Conservation (phyloP, 2,797 vertebrate genomes). For the Varecia variegata region DNA sequence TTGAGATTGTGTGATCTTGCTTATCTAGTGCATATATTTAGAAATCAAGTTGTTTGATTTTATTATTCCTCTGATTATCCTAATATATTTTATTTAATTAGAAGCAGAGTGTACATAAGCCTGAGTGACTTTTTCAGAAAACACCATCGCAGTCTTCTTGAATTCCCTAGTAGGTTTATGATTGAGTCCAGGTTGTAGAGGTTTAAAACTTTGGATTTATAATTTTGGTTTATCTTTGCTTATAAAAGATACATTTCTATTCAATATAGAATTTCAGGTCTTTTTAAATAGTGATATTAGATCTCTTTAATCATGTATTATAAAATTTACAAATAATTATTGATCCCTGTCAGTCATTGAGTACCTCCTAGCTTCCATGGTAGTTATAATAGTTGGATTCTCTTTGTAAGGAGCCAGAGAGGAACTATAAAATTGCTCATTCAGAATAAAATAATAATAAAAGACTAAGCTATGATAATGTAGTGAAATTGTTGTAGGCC, state of each 20-base stretch:
- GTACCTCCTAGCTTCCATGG: background rate
- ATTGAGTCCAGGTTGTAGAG: background rate
- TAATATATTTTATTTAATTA: background rate
- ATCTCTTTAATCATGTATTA: background rate
- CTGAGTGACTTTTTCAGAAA: background rate
- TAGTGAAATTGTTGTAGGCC: background rate
- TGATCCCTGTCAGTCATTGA: background rate
- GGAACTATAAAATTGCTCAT: background rate
- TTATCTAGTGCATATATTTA: background rate
- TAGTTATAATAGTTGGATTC: background rate
- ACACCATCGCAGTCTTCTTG: background rate
- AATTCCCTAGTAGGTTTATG: background rate
- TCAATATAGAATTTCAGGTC: background rate
- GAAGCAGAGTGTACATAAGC: background rate
- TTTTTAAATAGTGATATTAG: background rate
- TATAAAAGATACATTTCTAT: background rate
- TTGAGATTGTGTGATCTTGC: background rate
- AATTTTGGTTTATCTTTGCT: background rate
- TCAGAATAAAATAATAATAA: fast-evolving
- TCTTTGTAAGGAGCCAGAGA: background rate
- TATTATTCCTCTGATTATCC: background rate
- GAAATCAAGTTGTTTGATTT: background rate
- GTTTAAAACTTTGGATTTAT: background rate
- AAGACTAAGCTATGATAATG: background rate
- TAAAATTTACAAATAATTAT: background rate